A percentile compares a stretch with the other conserved stretches of the same genome.
Conservation (phyloP, 2,888 invertebrate species). For the Petrophora chlorosata region DNA sequence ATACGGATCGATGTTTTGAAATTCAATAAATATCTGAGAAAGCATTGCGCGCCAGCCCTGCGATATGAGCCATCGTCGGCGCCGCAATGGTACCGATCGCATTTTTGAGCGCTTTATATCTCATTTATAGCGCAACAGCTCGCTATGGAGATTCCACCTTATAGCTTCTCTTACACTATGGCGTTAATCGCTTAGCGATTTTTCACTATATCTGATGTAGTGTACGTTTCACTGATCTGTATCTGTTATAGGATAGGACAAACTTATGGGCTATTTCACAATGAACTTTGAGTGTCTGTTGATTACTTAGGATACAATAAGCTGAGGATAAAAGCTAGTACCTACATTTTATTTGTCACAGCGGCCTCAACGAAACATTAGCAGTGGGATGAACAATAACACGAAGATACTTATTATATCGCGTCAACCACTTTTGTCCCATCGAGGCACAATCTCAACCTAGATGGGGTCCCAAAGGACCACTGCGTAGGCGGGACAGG, state of each 20-base stretch:
- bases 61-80: conserved; percentile 39
- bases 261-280: no score
- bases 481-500: background rate
- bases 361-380: no score
- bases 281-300: no score
- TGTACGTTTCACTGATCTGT: no score
- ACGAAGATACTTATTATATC: no score
- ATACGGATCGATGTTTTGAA: conserved; percentile 25
- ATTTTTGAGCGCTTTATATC: conserved; percentile 75
- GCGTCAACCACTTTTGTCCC: no score
- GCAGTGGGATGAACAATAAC: no score
- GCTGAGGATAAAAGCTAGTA: no score
- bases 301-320: no score
- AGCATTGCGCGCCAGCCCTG: conserved; percentile 37
- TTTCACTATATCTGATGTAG: background rate
- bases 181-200: conserved; percentile 3
- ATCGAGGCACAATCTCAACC: no score
- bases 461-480: background rate
- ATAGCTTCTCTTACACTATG: conserved; percentile 37
- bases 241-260: no score
- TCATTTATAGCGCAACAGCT: conserved; percentile 74
- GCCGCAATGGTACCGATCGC: conserved; percentile 56
- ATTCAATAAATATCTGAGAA: conserved; percentile 40
- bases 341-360: no score
- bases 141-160: conserved; percentile 35